A percentile compares a stretch with the other conserved stretches of the same genome.
phyloP scores from a whole-genome alignment of 2,888 invertebrate species.

The Platycheirus rosarum region DNA sequence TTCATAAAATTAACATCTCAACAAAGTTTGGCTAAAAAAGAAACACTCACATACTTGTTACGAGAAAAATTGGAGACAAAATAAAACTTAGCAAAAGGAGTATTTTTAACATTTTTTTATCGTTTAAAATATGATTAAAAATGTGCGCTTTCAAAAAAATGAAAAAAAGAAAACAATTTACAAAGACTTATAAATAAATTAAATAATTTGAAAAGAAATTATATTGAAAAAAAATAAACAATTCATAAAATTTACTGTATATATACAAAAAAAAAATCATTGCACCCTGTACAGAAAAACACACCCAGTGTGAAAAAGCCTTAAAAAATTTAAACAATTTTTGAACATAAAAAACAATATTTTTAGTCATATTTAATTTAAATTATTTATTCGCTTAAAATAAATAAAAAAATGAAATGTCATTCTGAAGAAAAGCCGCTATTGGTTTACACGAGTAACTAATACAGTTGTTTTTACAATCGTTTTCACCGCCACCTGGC shows the following conservation, averaged over 20 bases:
- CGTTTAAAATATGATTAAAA: constrained; percentile 24
- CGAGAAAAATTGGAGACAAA: constrained; percentile 3
- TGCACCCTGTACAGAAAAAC: constrained; percentile 56
- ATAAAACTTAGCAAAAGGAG: constrained; percentile 23
- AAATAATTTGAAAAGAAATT: constrained; percentile 32
- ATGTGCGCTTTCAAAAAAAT: constrained; percentile 32
- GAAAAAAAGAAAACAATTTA: constrained; percentile 40
- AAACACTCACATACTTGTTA: constrained; percentile 41
- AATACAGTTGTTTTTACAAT: background rate
- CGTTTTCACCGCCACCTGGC: background rate
- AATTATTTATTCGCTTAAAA: constrained; percentile 65
- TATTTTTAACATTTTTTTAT: constrained; percentile 45
- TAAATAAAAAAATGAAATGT: constrained; percentile 54
- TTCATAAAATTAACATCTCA: constrained; percentile 69
- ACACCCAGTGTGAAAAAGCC: constrained; percentile 60
- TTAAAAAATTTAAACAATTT: constrained; percentile 45
- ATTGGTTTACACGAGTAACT: background rate
- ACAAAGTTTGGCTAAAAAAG: constrained; percentile 35
- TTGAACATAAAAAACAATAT: constrained; percentile 48
- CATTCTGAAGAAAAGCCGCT: constrained; percentile 47
- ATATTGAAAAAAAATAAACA: constrained; percentile 32
- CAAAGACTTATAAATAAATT: constrained; percentile 68
- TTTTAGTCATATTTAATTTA: constrained; percentile 70
- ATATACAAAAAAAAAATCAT: constrained; percentile 37
- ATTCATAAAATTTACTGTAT: constrained; percentile 45